Percentiles rank a stretch among this genome's conserved stretches.
Evolutionary conservation across 2,797 vertebrate genomes (phyloP).

Genomic region (Ctenopoma multispine): DNA sequence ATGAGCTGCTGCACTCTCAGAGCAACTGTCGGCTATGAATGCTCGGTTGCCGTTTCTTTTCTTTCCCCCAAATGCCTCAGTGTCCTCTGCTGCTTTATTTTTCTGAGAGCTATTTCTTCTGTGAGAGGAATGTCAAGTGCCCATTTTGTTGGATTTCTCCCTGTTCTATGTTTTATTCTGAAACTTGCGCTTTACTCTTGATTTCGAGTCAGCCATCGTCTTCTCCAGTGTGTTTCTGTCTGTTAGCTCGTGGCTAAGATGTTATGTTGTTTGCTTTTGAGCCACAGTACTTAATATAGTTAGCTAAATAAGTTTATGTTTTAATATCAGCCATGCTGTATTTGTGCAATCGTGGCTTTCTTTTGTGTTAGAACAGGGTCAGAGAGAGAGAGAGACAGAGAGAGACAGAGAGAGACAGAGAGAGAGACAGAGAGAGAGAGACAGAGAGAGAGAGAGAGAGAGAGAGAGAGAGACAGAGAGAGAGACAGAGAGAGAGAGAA

Average conservation of each 20-base stretch:
- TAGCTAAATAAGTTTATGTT: conserved; percentile 41
- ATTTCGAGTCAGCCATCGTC: conserved; percentile 29
- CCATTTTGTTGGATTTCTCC: conserved; percentile 64
- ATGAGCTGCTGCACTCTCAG: conserved; percentile 48
- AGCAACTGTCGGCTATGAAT: conserved; percentile 33
- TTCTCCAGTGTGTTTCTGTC: conserved; percentile 1
- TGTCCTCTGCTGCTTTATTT: conserved; percentile 73
- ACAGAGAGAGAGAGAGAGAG: background rate
- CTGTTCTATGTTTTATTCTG: conserved; percentile 60
- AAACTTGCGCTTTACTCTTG: conserved; percentile 45
- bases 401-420: background rate
- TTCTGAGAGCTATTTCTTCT: conserved; percentile 76
- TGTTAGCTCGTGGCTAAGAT: conserved; percentile 21
- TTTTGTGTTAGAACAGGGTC: conserved; percentile 55
- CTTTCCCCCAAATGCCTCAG: conserved; percentile 60
- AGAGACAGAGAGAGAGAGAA: conserved; percentile 44
- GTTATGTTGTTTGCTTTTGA: conserved; percentile 4
- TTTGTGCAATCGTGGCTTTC: conserved; percentile 27
- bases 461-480: background rate
- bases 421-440: conserved; percentile 53
- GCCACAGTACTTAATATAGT: background rate
- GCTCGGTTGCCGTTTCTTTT: conserved; percentile 59
- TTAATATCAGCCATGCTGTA: conserved; percentile 39
- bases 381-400: background rate
- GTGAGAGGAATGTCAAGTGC: conserved; percentile 84